Percentiles rank a stretch among this genome's conserved stretches.
Evolutionary conservation across 2,888 invertebrate genomes (phyloP).

Genomic region (Drosophila stalkeri): DNA sequence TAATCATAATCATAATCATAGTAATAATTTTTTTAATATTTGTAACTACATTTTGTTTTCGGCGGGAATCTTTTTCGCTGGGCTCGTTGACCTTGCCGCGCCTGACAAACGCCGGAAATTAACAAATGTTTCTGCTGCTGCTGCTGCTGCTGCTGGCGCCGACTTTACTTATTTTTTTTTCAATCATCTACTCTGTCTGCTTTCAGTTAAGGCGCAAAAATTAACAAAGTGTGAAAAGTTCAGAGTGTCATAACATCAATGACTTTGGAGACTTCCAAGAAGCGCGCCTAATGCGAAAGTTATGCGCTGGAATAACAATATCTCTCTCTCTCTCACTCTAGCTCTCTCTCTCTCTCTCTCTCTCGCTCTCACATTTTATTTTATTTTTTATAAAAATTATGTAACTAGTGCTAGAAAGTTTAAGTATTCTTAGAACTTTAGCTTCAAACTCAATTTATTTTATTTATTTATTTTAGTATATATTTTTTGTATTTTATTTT

Average conservation of each 20-base stretch:
- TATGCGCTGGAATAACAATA: background rate
- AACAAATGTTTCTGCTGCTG: slow-evolving; percentile 61
- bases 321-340: background rate
- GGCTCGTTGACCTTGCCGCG: slow-evolving; percentile 66
- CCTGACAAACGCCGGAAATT: slow-evolving; percentile 70
- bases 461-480: background rate
- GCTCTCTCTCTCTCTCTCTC: too few relatives aligned
- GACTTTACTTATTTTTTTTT: slow-evolving; percentile 21
- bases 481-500: too few relatives aligned
- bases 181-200: slow-evolving; percentile 8
- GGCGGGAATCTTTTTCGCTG: background rate
- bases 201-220: slow-evolving; percentile 52
- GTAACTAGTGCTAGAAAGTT: background rate
- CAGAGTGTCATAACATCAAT: slow-evolving; percentile 38
- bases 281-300: slow-evolving; percentile 29
- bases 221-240: slow-evolving; percentile 76
- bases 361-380: too few relatives aligned
- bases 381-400: too few relatives aligned
- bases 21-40: background rate
- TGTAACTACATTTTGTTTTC: slow-evolving; percentile 21
- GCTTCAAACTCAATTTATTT: background rate
- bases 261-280: background rate
- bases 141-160: slow-evolving; percentile 53
- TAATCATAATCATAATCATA: background rate
- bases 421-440: background rate